Evolutionary conservation across 2,113 vertebrate genomes (phyloP).

Genomic region (Camelus bactrianus): DNA sequence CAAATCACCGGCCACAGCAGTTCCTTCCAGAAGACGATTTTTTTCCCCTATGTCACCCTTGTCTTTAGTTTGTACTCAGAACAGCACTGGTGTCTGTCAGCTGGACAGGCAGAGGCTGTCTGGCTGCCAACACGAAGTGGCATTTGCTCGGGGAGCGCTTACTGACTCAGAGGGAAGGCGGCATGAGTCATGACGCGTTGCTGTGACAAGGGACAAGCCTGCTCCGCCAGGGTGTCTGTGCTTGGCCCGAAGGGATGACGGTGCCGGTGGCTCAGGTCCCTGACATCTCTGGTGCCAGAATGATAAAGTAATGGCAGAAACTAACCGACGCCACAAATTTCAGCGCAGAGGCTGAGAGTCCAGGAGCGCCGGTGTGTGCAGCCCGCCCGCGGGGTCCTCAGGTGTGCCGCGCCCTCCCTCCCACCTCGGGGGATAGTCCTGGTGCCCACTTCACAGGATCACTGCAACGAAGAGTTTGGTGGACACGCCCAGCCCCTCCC

Average conservation of each 20-base stretch:
- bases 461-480: rapidly evolving
- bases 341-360: background rate
- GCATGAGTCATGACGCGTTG: rapidly evolving
- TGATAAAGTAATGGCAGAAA: background rate
- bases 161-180: background rate
- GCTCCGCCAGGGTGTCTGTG: background rate
- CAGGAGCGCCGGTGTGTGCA: rapidly evolving
- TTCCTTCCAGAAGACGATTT: background rate
- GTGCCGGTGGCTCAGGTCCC: background rate
- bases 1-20: background rate
- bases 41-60: rapidly evolving
- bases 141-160: background rate
- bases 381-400: background rate
- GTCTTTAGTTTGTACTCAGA: background rate
- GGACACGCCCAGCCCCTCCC: rapidly evolving
- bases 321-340: no score
- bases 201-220: background rate
- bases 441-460: rapidly evolving
- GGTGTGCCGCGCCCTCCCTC: rapidly evolving
- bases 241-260: rapidly evolving
- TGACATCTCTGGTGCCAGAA: background rate
- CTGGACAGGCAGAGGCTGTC: background rate
- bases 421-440: rapidly evolving
- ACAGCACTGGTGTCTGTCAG: rapidly evolving
- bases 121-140: background rate